A percentile compares a stretch with the other conserved stretches of the same genome.
Evolutionary conservation across 2,888 invertebrate genomes (phyloP).

Genomic region (Cantharis rustica): DNA sequence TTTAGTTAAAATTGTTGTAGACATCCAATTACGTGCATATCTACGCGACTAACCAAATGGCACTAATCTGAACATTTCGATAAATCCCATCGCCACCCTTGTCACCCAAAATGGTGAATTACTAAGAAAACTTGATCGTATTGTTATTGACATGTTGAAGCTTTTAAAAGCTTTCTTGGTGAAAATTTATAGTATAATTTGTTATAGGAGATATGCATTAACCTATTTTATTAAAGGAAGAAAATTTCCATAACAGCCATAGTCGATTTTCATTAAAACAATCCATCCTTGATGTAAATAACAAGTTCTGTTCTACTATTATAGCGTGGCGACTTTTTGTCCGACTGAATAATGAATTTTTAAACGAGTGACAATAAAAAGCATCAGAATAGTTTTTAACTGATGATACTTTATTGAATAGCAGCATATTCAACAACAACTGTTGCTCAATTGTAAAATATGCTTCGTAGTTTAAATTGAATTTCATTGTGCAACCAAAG

Average conservation of each 20-base stretch:
- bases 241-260: background rate
- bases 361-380: background rate
- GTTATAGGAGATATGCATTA: background rate
- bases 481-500: background rate
- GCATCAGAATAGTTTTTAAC: background rate
- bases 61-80: background rate
- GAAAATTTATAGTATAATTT: background rate
- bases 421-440: background rate
- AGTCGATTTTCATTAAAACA: background rate
- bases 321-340: background rate
- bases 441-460: conserved; percentile 1
- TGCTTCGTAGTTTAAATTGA: conserved; percentile 4
- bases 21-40: background rate
- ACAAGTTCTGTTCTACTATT: background rate
- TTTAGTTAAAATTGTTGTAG: background rate
- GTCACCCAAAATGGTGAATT: no score
- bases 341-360: background rate
- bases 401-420: background rate
- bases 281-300: background rate
- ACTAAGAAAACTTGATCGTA: background rate
- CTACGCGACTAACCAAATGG: background rate
- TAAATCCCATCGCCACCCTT: background rate
- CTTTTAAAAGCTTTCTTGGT: background rate
- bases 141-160: background rate
- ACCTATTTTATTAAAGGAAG: background rate